phyloP scores from a whole-genome alignment of 2,888 invertebrate genomes.

The Monoplex corrugatus region DNA sequence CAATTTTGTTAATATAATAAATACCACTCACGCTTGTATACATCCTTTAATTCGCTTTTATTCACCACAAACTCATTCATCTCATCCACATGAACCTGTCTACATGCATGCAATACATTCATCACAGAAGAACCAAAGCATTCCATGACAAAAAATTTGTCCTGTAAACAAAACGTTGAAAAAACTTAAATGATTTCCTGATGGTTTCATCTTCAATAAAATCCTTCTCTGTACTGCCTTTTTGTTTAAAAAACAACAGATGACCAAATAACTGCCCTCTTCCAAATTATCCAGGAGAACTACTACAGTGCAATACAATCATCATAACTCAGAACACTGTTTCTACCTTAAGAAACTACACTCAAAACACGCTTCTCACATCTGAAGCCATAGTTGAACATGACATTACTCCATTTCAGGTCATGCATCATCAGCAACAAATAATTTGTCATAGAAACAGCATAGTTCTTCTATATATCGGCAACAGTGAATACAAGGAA shows the following conservation, averaged over 20 bases:
- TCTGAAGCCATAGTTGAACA: too few relatives aligned
- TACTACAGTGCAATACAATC: too few relatives aligned
- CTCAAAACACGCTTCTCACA: neutral
- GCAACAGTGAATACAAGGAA: neutral
- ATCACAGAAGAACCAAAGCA: slow-evolving; percentile 27
- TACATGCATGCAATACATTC: neutral
- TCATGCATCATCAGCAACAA: neutral
- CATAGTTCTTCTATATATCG: slow-evolving; percentile 9
- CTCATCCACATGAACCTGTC: neutral
- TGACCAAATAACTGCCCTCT: too few relatives aligned
- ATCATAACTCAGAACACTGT: neutral
- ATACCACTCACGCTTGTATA: neutral
- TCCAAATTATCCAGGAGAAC: too few relatives aligned
- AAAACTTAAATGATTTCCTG: neutral
- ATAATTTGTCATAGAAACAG: slow-evolving; percentile 22
- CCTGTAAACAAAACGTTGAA: neutral
- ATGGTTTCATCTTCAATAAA: neutral
- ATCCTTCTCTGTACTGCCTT: too few relatives aligned
- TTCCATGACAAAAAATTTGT: slow-evolving; percentile 32
- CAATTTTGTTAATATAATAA: neutral
- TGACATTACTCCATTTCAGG: neutral
- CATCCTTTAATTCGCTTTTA: neutral
- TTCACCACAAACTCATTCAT: neutral
- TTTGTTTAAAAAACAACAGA: too few relatives aligned
- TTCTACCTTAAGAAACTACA: neutral